A percentile compares a stretch with the other conserved stretches of the same genome.
These are phyloP conservation scores for Ceratina australensis DNA, from an alignment of 1,140 invertebrate species.

Conservation along the genomic window DNA sequence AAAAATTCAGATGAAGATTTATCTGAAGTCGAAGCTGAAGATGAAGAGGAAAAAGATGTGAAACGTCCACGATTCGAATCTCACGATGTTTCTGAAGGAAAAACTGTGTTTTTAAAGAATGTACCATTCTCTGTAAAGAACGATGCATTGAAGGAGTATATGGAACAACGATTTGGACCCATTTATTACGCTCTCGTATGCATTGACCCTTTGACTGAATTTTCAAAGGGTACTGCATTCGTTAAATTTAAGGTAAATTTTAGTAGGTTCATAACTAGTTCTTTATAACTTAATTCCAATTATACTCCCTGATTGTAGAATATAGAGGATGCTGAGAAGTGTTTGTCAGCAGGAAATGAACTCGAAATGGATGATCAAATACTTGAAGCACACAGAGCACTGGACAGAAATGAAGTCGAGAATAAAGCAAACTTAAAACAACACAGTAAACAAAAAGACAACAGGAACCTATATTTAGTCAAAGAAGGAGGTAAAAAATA, in stretches of 20 bases:
- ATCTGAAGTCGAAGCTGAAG: slow-evolving; percentile 56
- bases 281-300: slow-evolving; percentile 25
- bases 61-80: slow-evolving; percentile 78
- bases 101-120: slow-evolving; percentile 95
- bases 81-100: slow-evolving; percentile 90
- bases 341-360: slow-evolving; percentile 83
- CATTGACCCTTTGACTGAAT: slow-evolving; percentile 90
- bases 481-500: slow-evolving; percentile 91
- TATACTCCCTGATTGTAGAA: slow-evolving; percentile 77
- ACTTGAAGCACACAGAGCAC: slow-evolving; percentile 86
- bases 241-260: slow-evolving; percentile 89
- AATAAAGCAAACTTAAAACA: slow-evolving; percentile 80
- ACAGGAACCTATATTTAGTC: slow-evolving; percentile 93
- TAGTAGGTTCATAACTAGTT: slow-evolving; percentile 7
- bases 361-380: slow-evolving; percentile 85
- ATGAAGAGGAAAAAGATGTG: slow-evolving; percentile 50
- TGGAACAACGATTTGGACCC: slow-evolving; percentile 86
- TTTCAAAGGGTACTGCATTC: slow-evolving; percentile 95
- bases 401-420: slow-evolving; percentile 85
- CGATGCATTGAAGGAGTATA: slow-evolving; percentile 86
- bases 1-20: slow-evolving; percentile 52
- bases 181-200: slow-evolving; percentile 92
- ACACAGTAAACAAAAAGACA: slow-evolving; percentile 87
- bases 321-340: slow-evolving; percentile 87
- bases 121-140: slow-evolving; percentile 91